phyloP scores from a whole-genome alignment of 2,888 invertebrate species.

The Thymelicus lineola region DNA sequence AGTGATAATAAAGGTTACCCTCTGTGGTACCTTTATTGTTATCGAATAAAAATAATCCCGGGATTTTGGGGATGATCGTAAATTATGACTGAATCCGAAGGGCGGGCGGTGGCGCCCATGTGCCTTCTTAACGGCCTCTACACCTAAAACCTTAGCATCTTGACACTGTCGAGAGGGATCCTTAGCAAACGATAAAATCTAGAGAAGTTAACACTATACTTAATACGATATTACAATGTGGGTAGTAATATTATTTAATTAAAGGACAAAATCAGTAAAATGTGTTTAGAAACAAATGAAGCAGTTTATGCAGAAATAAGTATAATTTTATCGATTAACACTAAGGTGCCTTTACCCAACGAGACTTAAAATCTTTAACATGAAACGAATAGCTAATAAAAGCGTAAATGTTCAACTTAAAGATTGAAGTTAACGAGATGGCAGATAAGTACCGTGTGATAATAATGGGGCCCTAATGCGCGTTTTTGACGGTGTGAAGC shows the following conservation, averaged over 20 bases:
- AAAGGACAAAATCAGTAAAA: too few relatives aligned
- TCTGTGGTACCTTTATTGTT: constrained; percentile 82
- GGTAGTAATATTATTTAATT: too few relatives aligned
- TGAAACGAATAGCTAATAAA: constrained; percentile 22
- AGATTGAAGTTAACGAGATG: constrained; percentile 51
- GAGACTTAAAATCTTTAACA: constrained; percentile 10
- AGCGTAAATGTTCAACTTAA: constrained; percentile 30
- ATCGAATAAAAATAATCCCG: constrained; percentile 84
- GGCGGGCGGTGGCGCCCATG: constrained; percentile 59
- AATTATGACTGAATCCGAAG: constrained; percentile 79
- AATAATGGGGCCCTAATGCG: constrained; percentile 79
- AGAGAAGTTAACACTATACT: background rate
- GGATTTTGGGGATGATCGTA: constrained; percentile 84
- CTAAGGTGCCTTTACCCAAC: background rate
- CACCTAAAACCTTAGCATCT: constrained; percentile 41
- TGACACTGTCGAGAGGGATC: constrained; percentile 26
- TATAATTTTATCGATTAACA: too few relatives aligned
- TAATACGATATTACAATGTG: too few relatives aligned
- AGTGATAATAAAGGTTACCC: constrained; percentile 85
- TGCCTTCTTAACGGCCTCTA: constrained; percentile 42
- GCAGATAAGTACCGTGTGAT: constrained; percentile 67
- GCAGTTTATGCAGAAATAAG: too few relatives aligned
- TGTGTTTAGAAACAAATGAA: too few relatives aligned
- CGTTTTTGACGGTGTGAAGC: constrained; percentile 81
- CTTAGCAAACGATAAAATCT: constrained; percentile 23